Conservation (phyloP, 2,113 vertebrate species). For the Mesitornis unicolor region DNA sequence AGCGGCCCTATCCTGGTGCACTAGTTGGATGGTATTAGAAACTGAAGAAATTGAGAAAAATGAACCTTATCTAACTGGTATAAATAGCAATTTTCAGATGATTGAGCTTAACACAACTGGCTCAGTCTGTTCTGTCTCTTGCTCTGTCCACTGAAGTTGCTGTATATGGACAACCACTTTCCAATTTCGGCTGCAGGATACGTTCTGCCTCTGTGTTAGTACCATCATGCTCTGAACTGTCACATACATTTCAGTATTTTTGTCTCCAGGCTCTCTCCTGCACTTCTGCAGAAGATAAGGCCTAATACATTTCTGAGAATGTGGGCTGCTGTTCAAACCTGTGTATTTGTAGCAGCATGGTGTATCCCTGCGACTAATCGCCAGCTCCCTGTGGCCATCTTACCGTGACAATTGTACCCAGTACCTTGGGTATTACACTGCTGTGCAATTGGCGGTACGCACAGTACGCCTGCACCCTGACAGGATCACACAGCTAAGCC, state of each 20-base stretch:
- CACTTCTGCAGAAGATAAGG: not conserved
- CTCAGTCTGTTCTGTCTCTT: not conserved
- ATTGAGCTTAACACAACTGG: not conserved
- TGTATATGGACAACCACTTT: not conserved
- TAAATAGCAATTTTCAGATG: not conserved
- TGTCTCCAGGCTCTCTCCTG: not conserved
- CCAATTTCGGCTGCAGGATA: not conserved
- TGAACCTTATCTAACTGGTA: not conserved
- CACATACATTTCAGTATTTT: not conserved
- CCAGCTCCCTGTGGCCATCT: not conserved
- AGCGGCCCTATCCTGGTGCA: not conserved
- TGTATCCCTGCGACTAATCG: not conserved
- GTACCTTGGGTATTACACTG: not conserved
- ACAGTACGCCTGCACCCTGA: not conserved
- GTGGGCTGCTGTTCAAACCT: not conserved
- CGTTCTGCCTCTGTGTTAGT: not conserved
- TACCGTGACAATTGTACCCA: not conserved
- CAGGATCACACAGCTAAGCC: constrained; percentile 19
- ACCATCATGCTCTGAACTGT: not conserved
- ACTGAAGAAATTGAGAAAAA: not conserved
- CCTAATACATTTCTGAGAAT: not conserved
- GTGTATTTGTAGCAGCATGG: not conserved
- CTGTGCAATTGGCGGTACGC: not conserved
- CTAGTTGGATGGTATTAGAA: not conserved
- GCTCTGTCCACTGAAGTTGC: not conserved